These are phyloP conservation scores for Mormyrus proboscirostris DNA, from an alignment of 2,797 vertebrate genomes.

Conservation along the genomic window DNA sequence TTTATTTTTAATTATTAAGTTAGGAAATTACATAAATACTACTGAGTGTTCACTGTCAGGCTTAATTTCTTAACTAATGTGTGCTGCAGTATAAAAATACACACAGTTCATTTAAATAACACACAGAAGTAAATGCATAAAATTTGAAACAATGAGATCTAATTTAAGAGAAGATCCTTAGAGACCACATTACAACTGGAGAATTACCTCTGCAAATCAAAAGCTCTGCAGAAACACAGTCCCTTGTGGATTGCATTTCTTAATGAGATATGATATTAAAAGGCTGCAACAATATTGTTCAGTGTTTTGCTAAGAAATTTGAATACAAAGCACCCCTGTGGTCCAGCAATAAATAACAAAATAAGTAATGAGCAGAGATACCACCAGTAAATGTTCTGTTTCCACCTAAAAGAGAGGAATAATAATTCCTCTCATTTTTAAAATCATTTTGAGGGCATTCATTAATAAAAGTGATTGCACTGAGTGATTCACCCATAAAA, in stretches of 20 bases:
- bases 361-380: neutral
- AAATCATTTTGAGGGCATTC: neutral
- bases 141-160: neutral
- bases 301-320: neutral
- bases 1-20: slow-evolving; percentile 6
- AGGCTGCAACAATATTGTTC: neutral
- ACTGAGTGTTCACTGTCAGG: neutral
- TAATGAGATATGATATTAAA: neutral
- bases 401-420: neutral
- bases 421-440: neutral
- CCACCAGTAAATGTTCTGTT: neutral
- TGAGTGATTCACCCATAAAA: neutral
- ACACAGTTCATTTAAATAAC: neutral
- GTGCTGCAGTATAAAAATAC: neutral
- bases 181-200: slow-evolving; percentile 1
- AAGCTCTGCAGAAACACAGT: neutral
- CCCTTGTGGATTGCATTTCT: neutral
- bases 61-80: neutral
- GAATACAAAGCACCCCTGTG: neutral
- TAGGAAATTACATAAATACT: neutral
- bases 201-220: neutral
- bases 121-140: neutral
- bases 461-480: neutral
- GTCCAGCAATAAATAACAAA: neutral
- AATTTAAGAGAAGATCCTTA: neutral